Evolutionary conservation across 2,888 invertebrate genomes (phyloP).

Genomic region (Zaprionus obscuricornis): DNA sequence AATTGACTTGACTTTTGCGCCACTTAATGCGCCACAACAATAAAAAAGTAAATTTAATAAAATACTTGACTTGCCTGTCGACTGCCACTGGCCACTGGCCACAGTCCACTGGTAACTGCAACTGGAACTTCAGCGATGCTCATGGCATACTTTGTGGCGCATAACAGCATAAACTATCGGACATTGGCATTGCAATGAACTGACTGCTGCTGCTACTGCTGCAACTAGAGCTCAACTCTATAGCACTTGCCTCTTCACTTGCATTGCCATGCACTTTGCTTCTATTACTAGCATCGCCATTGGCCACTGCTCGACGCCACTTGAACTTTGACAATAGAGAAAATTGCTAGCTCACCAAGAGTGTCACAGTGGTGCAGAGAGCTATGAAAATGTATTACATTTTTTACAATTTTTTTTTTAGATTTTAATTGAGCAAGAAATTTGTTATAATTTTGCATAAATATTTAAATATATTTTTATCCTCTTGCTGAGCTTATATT

Average conservation of each 20-base stretch:
- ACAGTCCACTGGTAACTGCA: too few species aligned
- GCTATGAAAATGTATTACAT: neutral
- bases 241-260: neutral
- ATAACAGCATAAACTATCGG: slow-evolving; percentile 70
- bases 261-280: too few species aligned
- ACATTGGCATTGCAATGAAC: slow-evolving; percentile 37
- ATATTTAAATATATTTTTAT: too few species aligned
- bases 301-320: slow-evolving; percentile 45
- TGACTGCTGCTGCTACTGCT: slow-evolving; percentile 4
- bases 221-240: slow-evolving; percentile 24
- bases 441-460: too few species aligned
- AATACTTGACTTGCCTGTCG: slow-evolving; percentile 52
- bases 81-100: too few species aligned
- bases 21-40: slow-evolving; percentile 73
- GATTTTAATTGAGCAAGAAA: neutral
- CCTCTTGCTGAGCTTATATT: too few species aligned
- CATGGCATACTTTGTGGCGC: slow-evolving; percentile 72
- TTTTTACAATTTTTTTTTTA: too few species aligned
- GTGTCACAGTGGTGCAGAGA: slow-evolving; percentile 24
- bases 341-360: slow-evolving; percentile 43
- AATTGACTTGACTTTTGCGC: slow-evolving; percentile 49
- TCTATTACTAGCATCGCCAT: too few species aligned
- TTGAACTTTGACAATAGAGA: slow-evolving; percentile 72
- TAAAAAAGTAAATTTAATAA: slow-evolving; percentile 70
- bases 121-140: slow-evolving; percentile 41